phyloP scores from a whole-genome alignment of 2,797 vertebrate genomes.

The Heliangelus exortis region DNA sequence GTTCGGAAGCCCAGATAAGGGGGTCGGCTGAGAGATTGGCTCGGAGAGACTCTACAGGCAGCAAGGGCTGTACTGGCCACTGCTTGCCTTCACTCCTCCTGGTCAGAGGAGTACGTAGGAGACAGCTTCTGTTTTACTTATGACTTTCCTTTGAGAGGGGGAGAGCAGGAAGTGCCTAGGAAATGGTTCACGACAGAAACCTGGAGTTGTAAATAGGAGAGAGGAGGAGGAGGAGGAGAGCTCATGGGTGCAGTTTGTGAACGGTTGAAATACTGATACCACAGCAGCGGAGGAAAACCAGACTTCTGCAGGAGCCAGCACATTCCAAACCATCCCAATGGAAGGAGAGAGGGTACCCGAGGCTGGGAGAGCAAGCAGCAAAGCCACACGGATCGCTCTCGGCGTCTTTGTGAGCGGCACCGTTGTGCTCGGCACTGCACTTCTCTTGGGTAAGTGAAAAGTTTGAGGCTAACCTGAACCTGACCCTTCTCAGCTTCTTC shows the following conservation, averaged over 20 bases:
- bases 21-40: constrained; percentile 61
- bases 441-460: constrained; percentile 79
- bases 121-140: constrained; percentile 57
- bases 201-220: constrained; percentile 64
- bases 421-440: constrained; percentile 71
- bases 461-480: not conserved
- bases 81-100: constrained; percentile 67
- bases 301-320: constrained; percentile 10
- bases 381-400: constrained; percentile 83
- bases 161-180: constrained; percentile 47
- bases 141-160: constrained; percentile 56
- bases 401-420: constrained; percentile 80
- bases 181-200: constrained; percentile 60
- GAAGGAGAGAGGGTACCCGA: constrained; percentile 74
- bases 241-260: constrained; percentile 68
- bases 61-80: constrained; percentile 65
- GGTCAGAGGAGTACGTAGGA: constrained; percentile 59
- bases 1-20: constrained; percentile 71
- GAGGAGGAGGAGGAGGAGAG: constrained; percentile 52
- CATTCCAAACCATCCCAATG: constrained; percentile 54
- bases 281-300: constrained; percentile 46
- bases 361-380: constrained; percentile 67
- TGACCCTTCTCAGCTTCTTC: not conserved
- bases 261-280: constrained; percentile 44
- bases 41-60: constrained; percentile 60